Base-by-base conservation (phyloP, 1,140 invertebrate genomes). In the Ooceraea biroi region DNA sequence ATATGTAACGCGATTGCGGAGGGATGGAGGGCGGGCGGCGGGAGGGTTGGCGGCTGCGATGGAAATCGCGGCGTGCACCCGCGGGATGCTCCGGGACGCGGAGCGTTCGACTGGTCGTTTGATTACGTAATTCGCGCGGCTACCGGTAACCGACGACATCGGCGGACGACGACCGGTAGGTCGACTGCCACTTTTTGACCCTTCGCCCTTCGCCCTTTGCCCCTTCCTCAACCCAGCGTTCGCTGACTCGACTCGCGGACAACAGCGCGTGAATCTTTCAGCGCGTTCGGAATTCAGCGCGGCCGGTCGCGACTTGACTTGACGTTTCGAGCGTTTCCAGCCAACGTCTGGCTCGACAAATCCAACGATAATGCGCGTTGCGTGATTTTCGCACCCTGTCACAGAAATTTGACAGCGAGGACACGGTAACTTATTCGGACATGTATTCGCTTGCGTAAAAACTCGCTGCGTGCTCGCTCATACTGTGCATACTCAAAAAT, bases 121-220 rank as follows among this genome's bases (percentile, higher is more conserved):
- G 90, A 92, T 92, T 92, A 91, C 83, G 86, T 88, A 90, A 90
- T 89, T 91, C 84, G 78, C 85, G 46, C 85, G 76, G 85, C 72
- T 68, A 87, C 83, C 36, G 36, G 86, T 89, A 83, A 76, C 69
- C 76, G 85, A 71, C 80, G 89, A 85, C 77, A 71, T 55, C 83
- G 84, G 36, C 36, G 36, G 36, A 7, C 36, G 7, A 36, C 36
- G 36, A 69, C 14, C 8, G 44, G 27, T 55, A 25, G 63, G 71
- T 73, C 36, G 55, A 66, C 83, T n/a, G 25, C 55, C 25, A 57
- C 14, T 77, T 69, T 83, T 82, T 46, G 65, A 63, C 60, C 50
- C 60, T 41, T 55, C 25, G 11, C 14, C 2, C 46, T n/a, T 36
- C 66, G 0, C 25, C 0, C n/a, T 14, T n/a, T n/a, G n/a, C 17